Conservation (phyloP, 1,140 invertebrate genomes). For the Centruroides sculpturatus region DNA sequence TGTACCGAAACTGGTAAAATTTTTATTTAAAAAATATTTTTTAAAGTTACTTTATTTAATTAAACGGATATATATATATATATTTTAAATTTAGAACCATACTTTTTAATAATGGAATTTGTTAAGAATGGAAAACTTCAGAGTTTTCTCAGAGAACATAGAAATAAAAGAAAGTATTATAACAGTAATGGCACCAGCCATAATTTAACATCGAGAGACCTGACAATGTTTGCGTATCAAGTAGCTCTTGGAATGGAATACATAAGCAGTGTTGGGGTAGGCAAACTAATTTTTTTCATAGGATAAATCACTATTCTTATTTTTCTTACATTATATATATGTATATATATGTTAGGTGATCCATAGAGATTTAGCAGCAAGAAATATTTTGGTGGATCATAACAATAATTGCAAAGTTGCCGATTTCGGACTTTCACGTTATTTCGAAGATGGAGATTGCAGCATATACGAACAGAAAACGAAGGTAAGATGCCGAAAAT, state of each 20-base stretch:
- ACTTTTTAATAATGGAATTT: slow-evolving; percentile 87
- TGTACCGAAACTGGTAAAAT: slow-evolving; percentile 39
- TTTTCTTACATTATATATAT: slow-evolving; percentile 17
- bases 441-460: slow-evolving; percentile 3
- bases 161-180: slow-evolving; percentile 14
- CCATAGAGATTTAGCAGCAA: slow-evolving; percentile 61
- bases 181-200: slow-evolving; percentile 14
- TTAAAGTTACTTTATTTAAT: slow-evolving; percentile 4
- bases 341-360: slow-evolving; percentile 53
- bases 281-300: slow-evolving; percentile 1
- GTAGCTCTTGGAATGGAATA: slow-evolving; percentile 87
- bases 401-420: slow-evolving; percentile 70
- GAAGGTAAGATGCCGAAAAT: slow-evolving; percentile 16
- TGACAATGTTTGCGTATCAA: slow-evolving; percentile 81
- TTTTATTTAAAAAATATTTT: background rate
- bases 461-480: slow-evolving; percentile 27
- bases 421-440: slow-evolving; percentile 61
- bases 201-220: slow-evolving; percentile 59
- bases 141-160: slow-evolving; percentile 52
- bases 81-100: slow-evolving; percentile 63
- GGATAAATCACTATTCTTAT: no score
- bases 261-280: slow-evolving; percentile 58
- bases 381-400: slow-evolving; percentile 64
- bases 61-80: slow-evolving; percentile 11
- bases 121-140: slow-evolving; percentile 80